phyloP scores from a whole-genome alignment of 2,797 vertebrate genomes.

The Thunnus albacares region DNA sequence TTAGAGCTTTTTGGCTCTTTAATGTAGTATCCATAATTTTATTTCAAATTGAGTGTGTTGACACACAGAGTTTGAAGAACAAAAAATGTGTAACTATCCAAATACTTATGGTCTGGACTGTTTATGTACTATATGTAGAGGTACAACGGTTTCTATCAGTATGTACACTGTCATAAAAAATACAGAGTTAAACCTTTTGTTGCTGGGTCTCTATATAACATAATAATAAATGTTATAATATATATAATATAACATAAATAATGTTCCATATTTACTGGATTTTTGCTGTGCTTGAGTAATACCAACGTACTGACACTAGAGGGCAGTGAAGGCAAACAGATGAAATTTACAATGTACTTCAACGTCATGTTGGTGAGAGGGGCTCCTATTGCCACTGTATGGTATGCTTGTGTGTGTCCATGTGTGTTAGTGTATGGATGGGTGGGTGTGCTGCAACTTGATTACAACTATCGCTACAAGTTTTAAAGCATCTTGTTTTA shows the following conservation, averaged over 20 bases:
- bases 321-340: constrained; percentile 60
- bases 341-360: background rate
- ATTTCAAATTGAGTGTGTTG: no score
- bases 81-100: no score
- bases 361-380: background rate
- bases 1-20: background rate
- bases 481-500: background rate
- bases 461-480: background rate
- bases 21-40: background rate
- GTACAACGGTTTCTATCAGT: background rate
- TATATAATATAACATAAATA: no score
- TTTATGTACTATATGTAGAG: background rate
- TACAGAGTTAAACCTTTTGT: background rate
- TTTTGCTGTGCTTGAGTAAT: background rate
- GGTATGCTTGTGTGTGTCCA: background rate
- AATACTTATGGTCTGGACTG: background rate
- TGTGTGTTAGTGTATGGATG: background rate
- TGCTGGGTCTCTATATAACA: background rate
- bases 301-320: constrained; percentile 56
- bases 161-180: background rate
- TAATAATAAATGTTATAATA: no score
- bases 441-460: background rate
- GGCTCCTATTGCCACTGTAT: background rate
- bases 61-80: background rate
- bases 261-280: background rate